Conservation (phyloP, 2,888 invertebrate species). For the Hirtodrosophila trivittata region DNA sequence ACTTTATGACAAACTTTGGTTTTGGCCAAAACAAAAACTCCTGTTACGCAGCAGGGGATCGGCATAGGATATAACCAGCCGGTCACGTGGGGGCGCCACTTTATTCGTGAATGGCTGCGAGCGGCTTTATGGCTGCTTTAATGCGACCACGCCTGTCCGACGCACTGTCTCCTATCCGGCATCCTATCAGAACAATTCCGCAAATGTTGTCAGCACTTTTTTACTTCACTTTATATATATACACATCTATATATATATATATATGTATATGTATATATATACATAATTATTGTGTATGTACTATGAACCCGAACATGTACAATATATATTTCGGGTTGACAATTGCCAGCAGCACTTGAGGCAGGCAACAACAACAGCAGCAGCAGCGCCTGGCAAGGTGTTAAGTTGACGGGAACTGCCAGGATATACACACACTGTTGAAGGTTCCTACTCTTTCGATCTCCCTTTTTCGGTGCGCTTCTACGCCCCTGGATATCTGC, state of each 20-base stretch:
- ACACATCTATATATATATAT: constrained; percentile 28
- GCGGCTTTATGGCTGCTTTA: constrained; percentile 63
- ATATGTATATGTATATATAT: constrained; percentile 7
- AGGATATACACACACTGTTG: constrained; percentile 4
- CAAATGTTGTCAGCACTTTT: constrained; percentile 76
- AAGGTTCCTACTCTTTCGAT: constrained; percentile 13
- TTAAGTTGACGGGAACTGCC: constrained; percentile 46
- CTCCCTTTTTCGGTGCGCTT: constrained; percentile 1
- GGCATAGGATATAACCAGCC: background rate
- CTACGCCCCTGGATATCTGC: background rate
- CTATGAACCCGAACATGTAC: too few species aligned
- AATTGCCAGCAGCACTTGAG: constrained; percentile 68
- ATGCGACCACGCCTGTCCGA: constrained; percentile 57
- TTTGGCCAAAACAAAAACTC: constrained; percentile 30
- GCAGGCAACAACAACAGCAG: constrained; percentile 46
- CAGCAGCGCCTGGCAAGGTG: constrained; percentile 46
- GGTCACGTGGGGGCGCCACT: constrained; percentile 23
- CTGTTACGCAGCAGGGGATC: background rate
- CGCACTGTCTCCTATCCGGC: constrained; percentile 12
- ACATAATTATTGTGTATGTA: constrained; percentile 20
- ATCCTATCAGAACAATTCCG: constrained; percentile 48
- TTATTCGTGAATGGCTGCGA: constrained; percentile 38
- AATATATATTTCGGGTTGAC: constrained; percentile 45
- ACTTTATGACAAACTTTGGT: constrained; percentile 78
- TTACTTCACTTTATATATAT: constrained; percentile 29